Percentiles rank a stretch among this genome's conserved stretches.
phyloP scores from a whole-genome alignment of 2,113 vertebrate species.

The Phyllostomus hastatus region DNA sequence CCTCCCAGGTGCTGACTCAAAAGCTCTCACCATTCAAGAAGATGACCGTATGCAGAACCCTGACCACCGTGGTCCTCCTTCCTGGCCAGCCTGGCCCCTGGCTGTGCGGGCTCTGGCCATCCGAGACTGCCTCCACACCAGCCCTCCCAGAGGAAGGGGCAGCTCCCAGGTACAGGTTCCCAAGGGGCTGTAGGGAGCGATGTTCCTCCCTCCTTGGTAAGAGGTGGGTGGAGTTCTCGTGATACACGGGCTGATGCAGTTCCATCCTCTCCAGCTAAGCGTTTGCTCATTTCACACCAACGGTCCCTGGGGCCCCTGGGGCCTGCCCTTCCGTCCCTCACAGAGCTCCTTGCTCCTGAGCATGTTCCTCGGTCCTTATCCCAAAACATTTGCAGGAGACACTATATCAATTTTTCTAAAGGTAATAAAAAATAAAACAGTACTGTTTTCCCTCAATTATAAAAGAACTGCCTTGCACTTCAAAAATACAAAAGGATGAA shows the following conservation, averaged over 20 bases:
- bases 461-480: neutral
- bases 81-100: neutral
- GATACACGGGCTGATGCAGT: no score
- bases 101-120: fast-evolving
- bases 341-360: neutral
- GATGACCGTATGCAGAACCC: neutral
- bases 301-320: neutral
- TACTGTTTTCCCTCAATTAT: neutral
- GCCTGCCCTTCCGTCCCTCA: neutral
- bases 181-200: fast-evolving
- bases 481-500: neutral
- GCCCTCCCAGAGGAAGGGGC: neutral
- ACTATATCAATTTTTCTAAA: neutral
- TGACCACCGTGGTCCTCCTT: fast-evolving
- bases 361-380: neutral
- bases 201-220: neutral
- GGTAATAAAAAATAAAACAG: neutral
- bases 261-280: neutral
- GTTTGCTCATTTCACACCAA: neutral
- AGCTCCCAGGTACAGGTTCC: neutral
- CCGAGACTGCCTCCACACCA: no score
- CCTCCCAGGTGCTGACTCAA: neutral
- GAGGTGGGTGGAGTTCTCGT: fast-evolving
- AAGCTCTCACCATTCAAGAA: neutral
- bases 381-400: neutral